A percentile compares a stretch with the other conserved stretches of the same genome.
Conservation (phyloP, 2,888 invertebrate genomes). For the Capitulum mitella region DNA sequence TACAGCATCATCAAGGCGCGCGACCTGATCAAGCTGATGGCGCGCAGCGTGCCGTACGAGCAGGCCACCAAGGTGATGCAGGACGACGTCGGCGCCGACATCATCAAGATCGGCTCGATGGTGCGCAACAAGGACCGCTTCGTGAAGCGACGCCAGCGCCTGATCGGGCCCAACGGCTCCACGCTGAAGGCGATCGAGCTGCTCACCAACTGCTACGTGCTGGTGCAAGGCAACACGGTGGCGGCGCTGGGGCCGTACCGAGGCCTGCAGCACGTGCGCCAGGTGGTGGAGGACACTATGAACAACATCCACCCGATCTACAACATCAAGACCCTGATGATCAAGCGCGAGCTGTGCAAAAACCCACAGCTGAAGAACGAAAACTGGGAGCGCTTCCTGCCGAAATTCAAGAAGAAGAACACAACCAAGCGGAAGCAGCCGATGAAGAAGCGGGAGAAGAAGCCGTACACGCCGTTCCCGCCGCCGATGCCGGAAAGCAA, state of each 20-base stretch:
- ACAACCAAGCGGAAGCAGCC: slow-evolving; percentile 80
- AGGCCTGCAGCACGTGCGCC: slow-evolving; percentile 57
- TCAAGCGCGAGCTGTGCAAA: slow-evolving; percentile 88
- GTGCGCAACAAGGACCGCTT: slow-evolving; percentile 89
- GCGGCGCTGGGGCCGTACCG: slow-evolving; percentile 92
- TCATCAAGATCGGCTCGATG: slow-evolving; percentile 89
- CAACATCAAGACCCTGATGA: slow-evolving; percentile 95
- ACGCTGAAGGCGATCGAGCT: slow-evolving; percentile 95
- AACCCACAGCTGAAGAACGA: slow-evolving; percentile 85
- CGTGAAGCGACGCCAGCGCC: slow-evolving; percentile 82
- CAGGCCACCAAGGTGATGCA: slow-evolving; percentile 77
- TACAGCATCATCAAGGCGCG: slow-evolving; percentile 92
- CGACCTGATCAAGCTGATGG: slow-evolving; percentile 88
- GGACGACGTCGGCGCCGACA: slow-evolving; percentile 88
- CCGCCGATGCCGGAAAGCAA: slow-evolving; percentile 89
- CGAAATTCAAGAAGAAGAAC: slow-evolving; percentile 85
- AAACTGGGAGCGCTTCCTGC: slow-evolving; percentile 94
- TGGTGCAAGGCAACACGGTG: slow-evolving; percentile 96
- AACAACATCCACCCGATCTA: slow-evolving; percentile 98
- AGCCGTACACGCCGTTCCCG: slow-evolving; percentile 95
- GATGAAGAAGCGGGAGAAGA: slow-evolving; percentile 79
- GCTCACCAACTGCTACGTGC: slow-evolving; percentile 89
- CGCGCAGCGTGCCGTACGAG: slow-evolving; percentile 93
- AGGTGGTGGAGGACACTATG: slow-evolving; percentile 94
- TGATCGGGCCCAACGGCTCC: slow-evolving; percentile 97